Base-by-base conservation (phyloP, 2,888 invertebrate genomes). In the Tenthredo scrophulariae region DNA sequence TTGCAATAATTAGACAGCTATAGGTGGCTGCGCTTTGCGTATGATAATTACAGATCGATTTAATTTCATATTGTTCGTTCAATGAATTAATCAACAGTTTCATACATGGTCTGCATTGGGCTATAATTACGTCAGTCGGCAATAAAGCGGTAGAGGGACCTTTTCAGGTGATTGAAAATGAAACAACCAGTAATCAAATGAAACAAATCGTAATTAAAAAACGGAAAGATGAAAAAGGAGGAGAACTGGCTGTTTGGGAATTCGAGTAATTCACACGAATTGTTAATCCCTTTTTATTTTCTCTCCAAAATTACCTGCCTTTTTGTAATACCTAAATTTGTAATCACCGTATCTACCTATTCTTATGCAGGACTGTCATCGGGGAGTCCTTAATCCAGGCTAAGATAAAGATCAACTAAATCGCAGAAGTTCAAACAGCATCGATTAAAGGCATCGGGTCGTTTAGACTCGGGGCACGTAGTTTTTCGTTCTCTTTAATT, bases 401-500 rank as follows among this genome's bases (percentile, higher is more conserved):
- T 46, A 46, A 75, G 75, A 75, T 75, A 40, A 46, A 75, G 46
- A 75, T 40, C 46, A n/a, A 70, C 75, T 22, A 75, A 75, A 75
- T 46, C 75, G 75, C 40, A 40, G 46, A 75, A 75, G 75, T 75
- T 75, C 46, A 46, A 75, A 75, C 75, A 46, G 46, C 46, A 46
- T 75, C 75, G 75, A 75, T 46, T 75, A n/a, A 46, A 75, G 26
- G n/a, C 75, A 46, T 75, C 43, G 46, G 10, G 46, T 75, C 75
- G 46, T 75, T 75, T 75, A 15, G 46, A 75, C 46, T 75, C 75
- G 5, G 46, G 37, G 40, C 46, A 46, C 75, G 75, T 75, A 26
- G 75, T 75, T 46, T 46, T 43, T 75, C 46, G 43, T 75, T 75
- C 75, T 75, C 75, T 75, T 46, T 75, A 75, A 75, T 75, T 75